Percentiles rank a stretch among this genome's conserved stretches.
Conservation (phyloP, 2,888 invertebrate genomes). For the Criorhina ranunculi region DNA sequence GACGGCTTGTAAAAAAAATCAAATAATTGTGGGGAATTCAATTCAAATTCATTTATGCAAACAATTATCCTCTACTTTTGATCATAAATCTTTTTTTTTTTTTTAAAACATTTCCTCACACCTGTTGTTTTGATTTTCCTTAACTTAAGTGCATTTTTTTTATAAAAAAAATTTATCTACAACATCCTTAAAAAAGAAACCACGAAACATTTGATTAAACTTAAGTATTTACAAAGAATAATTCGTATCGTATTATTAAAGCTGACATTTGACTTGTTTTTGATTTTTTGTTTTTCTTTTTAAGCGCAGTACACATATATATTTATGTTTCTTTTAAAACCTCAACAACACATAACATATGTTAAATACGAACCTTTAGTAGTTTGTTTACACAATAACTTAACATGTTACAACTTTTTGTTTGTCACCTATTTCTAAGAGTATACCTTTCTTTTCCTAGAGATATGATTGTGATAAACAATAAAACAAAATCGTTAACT, state of each 20-base stretch:
- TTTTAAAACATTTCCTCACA: neutral
- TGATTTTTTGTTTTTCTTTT: constrained; percentile 12
- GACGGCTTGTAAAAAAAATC: neutral
- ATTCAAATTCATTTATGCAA: neutral
- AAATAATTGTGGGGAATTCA: neutral
- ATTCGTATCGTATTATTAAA: constrained; percentile 50
- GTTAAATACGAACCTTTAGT: constrained; percentile 1
- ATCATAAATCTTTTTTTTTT: neutral
- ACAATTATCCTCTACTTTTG: neutral
- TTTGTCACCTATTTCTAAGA: constrained; percentile 4
- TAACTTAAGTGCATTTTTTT: constrained; percentile 6
- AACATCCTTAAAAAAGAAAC: neutral
- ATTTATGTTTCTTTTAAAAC: neutral
- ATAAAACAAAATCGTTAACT: constrained; percentile 9
- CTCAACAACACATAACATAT: constrained; percentile 18
- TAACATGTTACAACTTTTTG: constrained; percentile 18
- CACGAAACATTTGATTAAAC: constrained; percentile 20
- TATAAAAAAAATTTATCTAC: neutral
- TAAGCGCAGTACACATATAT: neutral
- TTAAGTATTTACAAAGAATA: constrained; percentile 54
- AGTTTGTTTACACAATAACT: constrained; percentile 1
- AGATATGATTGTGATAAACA: constrained; percentile 6
- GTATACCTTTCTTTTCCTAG: constrained; percentile 17
- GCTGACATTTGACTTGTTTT: constrained; percentile 49
- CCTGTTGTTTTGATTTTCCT: constrained; percentile 4